Evolutionary conservation across 2,113 vertebrate genomes (phyloP).

Genomic region (Camelus dromedarius): DNA sequence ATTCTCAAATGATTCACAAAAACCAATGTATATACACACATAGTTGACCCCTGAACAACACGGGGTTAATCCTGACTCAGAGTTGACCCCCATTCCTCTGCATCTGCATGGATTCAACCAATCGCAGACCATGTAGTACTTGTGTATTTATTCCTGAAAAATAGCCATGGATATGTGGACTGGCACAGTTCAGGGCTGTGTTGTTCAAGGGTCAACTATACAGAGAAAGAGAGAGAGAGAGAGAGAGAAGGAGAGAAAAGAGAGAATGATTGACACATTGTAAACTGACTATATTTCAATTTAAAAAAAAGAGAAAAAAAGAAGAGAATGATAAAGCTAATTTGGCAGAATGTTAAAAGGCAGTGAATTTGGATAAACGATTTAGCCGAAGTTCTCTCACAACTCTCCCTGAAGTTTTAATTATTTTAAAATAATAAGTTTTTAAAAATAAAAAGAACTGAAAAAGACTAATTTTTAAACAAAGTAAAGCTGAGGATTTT

Average conservation of each 20-base stretch:
- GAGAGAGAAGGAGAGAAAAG: not conserved
- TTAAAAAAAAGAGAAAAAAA: no score
- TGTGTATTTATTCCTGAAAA: not conserved
- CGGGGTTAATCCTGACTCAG: not conserved
- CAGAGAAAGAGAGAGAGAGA: not conserved
- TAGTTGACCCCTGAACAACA: not conserved
- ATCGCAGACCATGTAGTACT: rapidly evolving
- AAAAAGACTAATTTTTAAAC: not conserved
- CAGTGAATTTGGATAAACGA: not conserved
- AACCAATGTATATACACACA: not conserved
- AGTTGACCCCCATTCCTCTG: not conserved
- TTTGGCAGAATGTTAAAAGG: constrained; percentile 31
- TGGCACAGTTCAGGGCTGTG: not conserved
- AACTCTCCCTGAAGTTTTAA: constrained; percentile 16
- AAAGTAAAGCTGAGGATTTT: not conserved
- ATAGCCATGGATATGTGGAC: not conserved
- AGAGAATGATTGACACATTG: not conserved
- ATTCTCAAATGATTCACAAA: constrained; percentile 25
- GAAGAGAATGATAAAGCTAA: not conserved
- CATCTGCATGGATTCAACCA: not conserved
- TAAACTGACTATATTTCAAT: no score
- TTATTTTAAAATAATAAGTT: constrained; percentile 40
- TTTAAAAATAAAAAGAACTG: not conserved
- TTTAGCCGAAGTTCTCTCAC: not conserved
- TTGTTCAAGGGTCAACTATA: not conserved